Percentiles rank a stretch among this genome's conserved stretches.
Conservation (phyloP, 2,113 vertebrate species). For the Protobothrops flavoviridis region DNA sequence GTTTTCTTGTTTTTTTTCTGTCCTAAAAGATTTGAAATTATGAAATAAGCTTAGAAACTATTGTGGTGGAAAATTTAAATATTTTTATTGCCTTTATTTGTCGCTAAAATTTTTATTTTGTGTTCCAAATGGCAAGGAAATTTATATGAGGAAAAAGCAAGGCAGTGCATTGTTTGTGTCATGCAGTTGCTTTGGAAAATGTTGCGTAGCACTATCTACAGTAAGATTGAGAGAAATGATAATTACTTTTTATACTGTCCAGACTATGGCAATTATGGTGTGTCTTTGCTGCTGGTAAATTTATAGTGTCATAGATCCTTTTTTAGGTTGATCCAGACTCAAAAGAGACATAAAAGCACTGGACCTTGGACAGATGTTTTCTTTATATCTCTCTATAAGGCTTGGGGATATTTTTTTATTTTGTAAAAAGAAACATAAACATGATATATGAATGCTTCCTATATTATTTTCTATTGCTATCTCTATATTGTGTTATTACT, state of each 20-base stretch:
- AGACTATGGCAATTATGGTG: background rate
- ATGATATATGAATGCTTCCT: background rate
- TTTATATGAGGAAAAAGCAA: background rate
- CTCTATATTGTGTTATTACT: background rate
- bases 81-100: background rate
- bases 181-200: background rate
- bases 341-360: background rate
- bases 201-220: background rate
- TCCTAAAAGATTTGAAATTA: background rate
- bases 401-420: background rate
- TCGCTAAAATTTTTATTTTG: background rate
- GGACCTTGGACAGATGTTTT: background rate
- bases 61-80: background rate
- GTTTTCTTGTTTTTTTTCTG: background rate
- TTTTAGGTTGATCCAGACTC: background rate
- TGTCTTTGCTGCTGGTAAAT: background rate
- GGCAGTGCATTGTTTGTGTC: background rate
- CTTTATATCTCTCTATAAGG: background rate
- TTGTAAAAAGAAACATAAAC: background rate
- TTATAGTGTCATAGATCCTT: background rate
- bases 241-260: background rate
- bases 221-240: background rate
- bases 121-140: background rate
- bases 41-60: constrained; percentile 4
- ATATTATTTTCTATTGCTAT: background rate